Conservation (phyloP, 2,888 invertebrate species). For the Andricus quercusramuli region DNA sequence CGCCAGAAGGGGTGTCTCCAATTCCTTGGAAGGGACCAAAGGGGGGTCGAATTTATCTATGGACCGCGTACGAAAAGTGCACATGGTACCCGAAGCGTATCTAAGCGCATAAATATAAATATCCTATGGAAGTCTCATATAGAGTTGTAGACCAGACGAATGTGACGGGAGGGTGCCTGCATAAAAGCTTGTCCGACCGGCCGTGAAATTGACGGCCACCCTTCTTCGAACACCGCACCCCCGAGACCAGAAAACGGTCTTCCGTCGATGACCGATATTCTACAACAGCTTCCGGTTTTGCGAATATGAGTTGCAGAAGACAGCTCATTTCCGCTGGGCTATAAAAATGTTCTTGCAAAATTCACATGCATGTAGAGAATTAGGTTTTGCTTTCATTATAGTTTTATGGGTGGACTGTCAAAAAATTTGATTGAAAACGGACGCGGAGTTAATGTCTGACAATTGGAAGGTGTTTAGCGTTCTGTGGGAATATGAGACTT, state of each 20-base stretch:
- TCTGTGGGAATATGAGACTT: too few species aligned
- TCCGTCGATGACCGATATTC: slow-evolving; percentile 52
- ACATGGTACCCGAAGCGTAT: slow-evolving; percentile 63
- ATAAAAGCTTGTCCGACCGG: slow-evolving; percentile 65
- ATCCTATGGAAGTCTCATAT: slow-evolving; percentile 58
- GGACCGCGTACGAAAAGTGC: slow-evolving; percentile 7
- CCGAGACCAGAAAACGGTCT: slow-evolving; percentile 47
- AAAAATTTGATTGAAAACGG: too few species aligned
- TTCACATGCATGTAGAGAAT: not conserved
- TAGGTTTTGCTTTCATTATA: not conserved
- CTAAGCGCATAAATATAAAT: slow-evolving; percentile 75
- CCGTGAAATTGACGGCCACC: slow-evolving; percentile 76
- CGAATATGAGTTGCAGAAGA: slow-evolving; percentile 1
- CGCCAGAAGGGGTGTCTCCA: slow-evolving; percentile 11
- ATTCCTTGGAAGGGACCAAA: not conserved
- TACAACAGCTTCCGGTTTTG: slow-evolving; percentile 8
- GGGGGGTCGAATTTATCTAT: not conserved
- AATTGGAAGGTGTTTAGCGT: too few species aligned
- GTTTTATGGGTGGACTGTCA: too few species aligned
- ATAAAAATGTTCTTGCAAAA: not conserved
- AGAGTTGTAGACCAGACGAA: slow-evolving; percentile 44
- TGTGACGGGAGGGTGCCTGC: slow-evolving; percentile 53
- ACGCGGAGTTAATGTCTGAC: too few species aligned
- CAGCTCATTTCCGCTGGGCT: slow-evolving; percentile 10
- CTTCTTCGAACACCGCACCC: slow-evolving; percentile 55